Evolutionary conservation across 2,888 invertebrate genomes (phyloP), one percentile per base, ranked within the genome.

Genomic region (Brassicogethes aeneus): DNA sequence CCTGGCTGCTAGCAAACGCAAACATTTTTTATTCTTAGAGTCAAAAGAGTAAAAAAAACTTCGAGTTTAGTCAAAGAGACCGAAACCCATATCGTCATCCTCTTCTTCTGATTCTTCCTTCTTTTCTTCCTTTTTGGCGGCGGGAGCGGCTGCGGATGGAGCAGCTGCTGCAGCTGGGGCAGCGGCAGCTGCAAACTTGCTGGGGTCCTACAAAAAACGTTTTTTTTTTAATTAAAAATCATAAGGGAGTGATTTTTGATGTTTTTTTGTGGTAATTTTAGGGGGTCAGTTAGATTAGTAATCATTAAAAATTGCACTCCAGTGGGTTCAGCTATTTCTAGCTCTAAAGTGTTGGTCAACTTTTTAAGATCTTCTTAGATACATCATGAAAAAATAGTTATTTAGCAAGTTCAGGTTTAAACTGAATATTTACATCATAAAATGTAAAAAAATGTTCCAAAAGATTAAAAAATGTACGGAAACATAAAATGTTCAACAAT

Each of bases 41-140:
- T n/a, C n/a, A n/a, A n/a, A n/a, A n/a, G n/a, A n/a, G n/a, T n/a
- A n/a, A n/a, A n/a, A n/a, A n/a, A n/a, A n/a, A n/a, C n/a, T n/a
- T n/a, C n/a, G n/a, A n/a, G n/a, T 23, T 23, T 87, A 90, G 70
- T 89, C 90, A 65, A 90, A 91, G 15, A 91, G 82, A 70, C 94
- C 95, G 71, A 97, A 93, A 70, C 96, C 96, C 94, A 97, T 94
- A 70, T 95, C 96, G 58, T 95, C 95, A 60, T 85, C 85, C 52
- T 92, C 92, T 48, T 81, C 80, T 63, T 85, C 85, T 3, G 80
- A 77, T 43, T 85, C 88, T 59, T 88, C 87, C 60, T 86, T 83
- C 70, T 85, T 83, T 57, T 85, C 84, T 65, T 86, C 85, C 62
- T 85, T 82, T 58, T 80, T 80, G 47, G 80, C 76, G 39, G 76